phyloP scores from a whole-genome alignment of 2,888 invertebrate species.

The Chaetoderma sp. region DNA sequence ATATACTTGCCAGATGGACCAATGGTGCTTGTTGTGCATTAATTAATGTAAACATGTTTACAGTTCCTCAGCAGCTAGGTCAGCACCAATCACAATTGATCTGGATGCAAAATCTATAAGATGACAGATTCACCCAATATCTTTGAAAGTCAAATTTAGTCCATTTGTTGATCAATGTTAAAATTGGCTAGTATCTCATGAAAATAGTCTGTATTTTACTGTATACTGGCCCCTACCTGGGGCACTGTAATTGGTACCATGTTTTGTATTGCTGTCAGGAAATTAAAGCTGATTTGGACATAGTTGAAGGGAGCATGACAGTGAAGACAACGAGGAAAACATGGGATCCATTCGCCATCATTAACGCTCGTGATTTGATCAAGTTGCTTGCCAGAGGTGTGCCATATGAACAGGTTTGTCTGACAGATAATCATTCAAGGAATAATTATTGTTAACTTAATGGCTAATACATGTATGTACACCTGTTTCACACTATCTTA shows the following conservation, averaged over 20 bases:
- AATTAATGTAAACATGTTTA: too few relatives aligned
- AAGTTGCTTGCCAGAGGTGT: conserved; percentile 95
- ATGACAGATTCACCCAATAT: too few relatives aligned
- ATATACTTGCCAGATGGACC: too few relatives aligned
- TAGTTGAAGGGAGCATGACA: conserved; percentile 93
- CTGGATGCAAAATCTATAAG: too few relatives aligned
- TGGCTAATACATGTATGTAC: too few relatives aligned
- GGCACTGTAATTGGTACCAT: background rate
- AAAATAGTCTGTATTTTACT: background rate
- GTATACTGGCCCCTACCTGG: background rate
- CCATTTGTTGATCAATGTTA: too few relatives aligned
- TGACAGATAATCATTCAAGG: background rate
- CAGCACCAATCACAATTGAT: too few relatives aligned
- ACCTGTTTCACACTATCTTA: too few relatives aligned
- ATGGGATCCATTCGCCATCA: conserved; percentile 97
- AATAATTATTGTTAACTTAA: background rate
- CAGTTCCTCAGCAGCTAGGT: too few relatives aligned
- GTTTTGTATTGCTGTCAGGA: conserved; percentile 64
- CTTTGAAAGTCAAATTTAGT: too few relatives aligned
- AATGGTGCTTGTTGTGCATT: too few relatives aligned
- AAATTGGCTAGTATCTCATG: too few relatives aligned
- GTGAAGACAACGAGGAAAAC: conserved; percentile 94
- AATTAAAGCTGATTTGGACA: conserved; percentile 88
- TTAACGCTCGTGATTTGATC: conserved; percentile 96
- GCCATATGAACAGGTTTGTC: conserved; percentile 91